phyloP scores from a whole-genome alignment of 2,888 invertebrate species.

The Dermolepida albohirtum region DNA sequence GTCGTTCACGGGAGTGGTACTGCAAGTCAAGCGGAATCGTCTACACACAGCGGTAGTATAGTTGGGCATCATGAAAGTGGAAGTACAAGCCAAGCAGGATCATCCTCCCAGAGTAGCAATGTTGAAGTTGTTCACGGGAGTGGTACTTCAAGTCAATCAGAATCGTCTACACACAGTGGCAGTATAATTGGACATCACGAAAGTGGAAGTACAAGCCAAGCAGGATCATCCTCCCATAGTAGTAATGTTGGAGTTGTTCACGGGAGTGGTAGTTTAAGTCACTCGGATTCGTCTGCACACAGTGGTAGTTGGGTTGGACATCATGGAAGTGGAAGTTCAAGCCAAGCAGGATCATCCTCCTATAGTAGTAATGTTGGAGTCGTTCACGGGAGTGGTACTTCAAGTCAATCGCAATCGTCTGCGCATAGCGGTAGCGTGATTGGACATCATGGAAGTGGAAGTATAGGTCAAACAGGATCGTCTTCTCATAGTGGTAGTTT shows the following conservation, averaged over 20 bases:
- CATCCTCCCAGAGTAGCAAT: background rate
- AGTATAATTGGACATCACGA: background rate
- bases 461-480: background rate
- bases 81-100: background rate
- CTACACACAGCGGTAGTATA: background rate
- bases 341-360: too few species aligned
- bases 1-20: background rate
- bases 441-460: slow-evolving; percentile 6
- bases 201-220: background rate
- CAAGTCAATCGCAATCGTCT: background rate
- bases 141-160: slow-evolving; percentile 1
- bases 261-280: background rate
- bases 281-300: background rate
- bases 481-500: background rate
- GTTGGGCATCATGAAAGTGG: background rate
- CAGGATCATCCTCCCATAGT: background rate
- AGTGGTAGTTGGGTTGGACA: too few species aligned
- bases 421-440: background rate
- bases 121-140: background rate
- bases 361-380: background rate
- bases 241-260: background rate
- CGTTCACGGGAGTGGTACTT: background rate
- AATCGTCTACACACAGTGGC: background rate
- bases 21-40: slow-evolving; percentile 8
- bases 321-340: too few species aligned